Evolutionary conservation across 2,888 invertebrate genomes (phyloP).

Genomic region (Drosophila paramelanica): DNA sequence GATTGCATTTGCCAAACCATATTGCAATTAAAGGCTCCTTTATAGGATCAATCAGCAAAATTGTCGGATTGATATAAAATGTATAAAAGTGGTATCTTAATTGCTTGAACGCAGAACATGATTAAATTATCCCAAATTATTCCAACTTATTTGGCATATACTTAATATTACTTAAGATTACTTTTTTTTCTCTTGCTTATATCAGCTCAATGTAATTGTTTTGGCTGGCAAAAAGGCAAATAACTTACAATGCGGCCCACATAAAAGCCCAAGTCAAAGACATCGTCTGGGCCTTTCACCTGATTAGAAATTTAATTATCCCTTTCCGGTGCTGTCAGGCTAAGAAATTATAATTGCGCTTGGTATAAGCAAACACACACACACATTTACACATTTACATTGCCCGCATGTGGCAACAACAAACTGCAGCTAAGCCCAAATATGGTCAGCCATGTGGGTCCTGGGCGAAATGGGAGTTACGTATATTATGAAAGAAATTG

Average conservation of each 20-base stretch:
- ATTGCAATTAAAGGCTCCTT: constrained; percentile 25
- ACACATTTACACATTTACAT: neutral
- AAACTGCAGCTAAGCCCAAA: constrained; percentile 32
- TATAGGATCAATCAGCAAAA: constrained; percentile 3
- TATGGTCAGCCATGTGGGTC: constrained; percentile 27
- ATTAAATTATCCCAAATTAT: neutral
- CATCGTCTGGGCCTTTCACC: constrained; percentile 52
- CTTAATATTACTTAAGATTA: too few species aligned
- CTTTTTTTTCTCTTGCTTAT: neutral
- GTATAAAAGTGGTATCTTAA: neutral
- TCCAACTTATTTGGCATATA: too few species aligned
- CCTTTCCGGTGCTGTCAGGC: constrained; percentile 30
- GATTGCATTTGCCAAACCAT: constrained; percentile 22
- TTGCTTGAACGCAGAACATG: neutral
- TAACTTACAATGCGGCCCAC: constrained; percentile 8
- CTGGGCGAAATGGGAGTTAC: constrained; percentile 11
- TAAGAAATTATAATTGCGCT: constrained; percentile 66
- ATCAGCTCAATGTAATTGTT: constrained; percentile 18
- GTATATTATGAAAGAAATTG: constrained; percentile 55
- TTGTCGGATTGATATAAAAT: neutral
- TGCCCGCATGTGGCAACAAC: constrained; percentile 13
- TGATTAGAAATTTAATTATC: constrained; percentile 75
- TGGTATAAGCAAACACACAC: constrained; percentile 27
- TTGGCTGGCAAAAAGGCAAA: constrained; percentile 23
- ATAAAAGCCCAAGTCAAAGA: constrained; percentile 26